A percentile compares a stretch with the other conserved stretches of the same genome.
Evolutionary conservation across 64 coral and sea anemone species (phyloP).

Genomic region (Montipora capricornis): DNA sequence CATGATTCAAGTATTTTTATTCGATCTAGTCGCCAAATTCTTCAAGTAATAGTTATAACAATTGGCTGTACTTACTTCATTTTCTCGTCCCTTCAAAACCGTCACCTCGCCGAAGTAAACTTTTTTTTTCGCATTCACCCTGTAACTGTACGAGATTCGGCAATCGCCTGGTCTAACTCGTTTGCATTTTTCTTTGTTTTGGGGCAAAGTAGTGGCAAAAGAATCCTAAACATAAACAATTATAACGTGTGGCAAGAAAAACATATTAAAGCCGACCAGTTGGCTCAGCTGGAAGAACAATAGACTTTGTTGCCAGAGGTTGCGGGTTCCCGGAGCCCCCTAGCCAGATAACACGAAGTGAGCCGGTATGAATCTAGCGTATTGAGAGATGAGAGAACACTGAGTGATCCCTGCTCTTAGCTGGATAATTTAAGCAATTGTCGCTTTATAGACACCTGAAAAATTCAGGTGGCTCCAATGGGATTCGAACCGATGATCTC

Average conservation of each 20-base stretch:
- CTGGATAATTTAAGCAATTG: too few species aligned
- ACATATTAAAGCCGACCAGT: neutral
- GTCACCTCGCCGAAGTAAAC: neutral
- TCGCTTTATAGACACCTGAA: too few species aligned
- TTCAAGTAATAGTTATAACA: neutral
- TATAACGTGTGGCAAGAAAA: slow-evolving; percentile 30
- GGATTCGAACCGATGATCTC: too few species aligned
- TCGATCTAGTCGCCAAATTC: neutral
- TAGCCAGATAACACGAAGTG: too few species aligned
- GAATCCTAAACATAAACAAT: slow-evolving; percentile 34
- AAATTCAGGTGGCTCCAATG: too few species aligned
- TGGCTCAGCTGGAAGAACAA: neutral
- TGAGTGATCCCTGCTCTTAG: too few species aligned
- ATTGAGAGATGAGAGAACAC: too few species aligned
- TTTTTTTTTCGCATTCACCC: neutral
- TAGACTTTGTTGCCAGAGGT: too few species aligned
- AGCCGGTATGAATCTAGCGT: too few species aligned
- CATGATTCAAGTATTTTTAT: neutral
- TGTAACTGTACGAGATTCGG: neutral
- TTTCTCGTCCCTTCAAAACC: neutral
- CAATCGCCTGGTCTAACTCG: neutral
- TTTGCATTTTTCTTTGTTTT: neutral
- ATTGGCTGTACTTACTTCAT: slow-evolving; percentile 40
- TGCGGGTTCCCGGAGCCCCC: too few species aligned
- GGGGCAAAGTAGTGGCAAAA: slow-evolving; percentile 15